Conservation (phyloP, 92 coral and sea anemone genomes). For the Palythoa grandis region DNA sequence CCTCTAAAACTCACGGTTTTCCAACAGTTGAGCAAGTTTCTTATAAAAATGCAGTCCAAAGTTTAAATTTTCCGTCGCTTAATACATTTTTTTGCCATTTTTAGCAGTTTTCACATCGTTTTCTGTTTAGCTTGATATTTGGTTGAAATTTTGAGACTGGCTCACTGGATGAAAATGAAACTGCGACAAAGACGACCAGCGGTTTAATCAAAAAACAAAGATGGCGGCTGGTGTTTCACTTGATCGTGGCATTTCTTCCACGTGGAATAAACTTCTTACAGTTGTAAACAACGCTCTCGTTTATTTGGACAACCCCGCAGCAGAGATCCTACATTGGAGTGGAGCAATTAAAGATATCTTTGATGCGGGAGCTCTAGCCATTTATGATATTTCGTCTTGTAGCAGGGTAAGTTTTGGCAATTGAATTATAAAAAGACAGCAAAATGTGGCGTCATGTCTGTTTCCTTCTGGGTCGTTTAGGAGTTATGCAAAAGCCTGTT, state of each 20-base stretch:
- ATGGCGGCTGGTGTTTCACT: conserved; percentile 91
- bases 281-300: conserved; percentile 91
- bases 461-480: not conserved
- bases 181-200: not conserved
- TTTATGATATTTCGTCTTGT: conserved; percentile 68
- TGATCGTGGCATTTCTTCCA: conserved; percentile 59
- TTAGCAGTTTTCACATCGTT: too few relatives aligned
- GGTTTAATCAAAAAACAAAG: conserved; percentile 51
- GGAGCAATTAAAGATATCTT: conserved; percentile 78
- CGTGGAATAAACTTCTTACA: conserved; percentile 91
- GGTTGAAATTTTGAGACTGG: too few relatives aligned
- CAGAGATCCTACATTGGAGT: conserved; percentile 96
- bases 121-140: too few relatives aligned
- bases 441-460: not conserved
- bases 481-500: not conserved
- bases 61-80: too few relatives aligned
- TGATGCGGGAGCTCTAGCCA: conserved; percentile 88
- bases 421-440: not conserved
- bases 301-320: conserved; percentile 84
- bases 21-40: too few relatives aligned
- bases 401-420: conserved; percentile 65
- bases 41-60: too few relatives aligned
- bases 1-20: too few relatives aligned
- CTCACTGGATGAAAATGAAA: not conserved
- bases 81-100: too few relatives aligned